phyloP scores from a whole-genome alignment of 1,140 invertebrate genomes.

The Parapsyche elsis region DNA sequence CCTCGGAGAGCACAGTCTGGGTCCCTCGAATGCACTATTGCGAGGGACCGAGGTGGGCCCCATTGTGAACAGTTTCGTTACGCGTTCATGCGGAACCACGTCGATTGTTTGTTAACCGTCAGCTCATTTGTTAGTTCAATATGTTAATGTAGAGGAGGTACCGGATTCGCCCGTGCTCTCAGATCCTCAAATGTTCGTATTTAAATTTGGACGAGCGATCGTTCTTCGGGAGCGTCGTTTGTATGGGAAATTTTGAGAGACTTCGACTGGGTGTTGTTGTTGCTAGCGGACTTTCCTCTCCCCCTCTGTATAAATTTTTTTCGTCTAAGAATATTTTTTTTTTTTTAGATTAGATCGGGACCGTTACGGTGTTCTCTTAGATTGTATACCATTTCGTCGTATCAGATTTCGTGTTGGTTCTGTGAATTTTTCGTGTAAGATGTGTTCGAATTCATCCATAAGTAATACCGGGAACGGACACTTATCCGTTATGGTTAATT shows the following conservation, averaged over 20 bases:
- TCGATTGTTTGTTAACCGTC: slow-evolving; percentile 46
- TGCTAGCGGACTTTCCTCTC: too few relatives aligned
- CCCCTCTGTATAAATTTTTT: neutral
- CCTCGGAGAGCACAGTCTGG: neutral
- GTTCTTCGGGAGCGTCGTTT: too few relatives aligned
- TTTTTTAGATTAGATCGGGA: slow-evolving; percentile 7
- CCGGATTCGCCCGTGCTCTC: neutral
- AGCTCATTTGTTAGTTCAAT: slow-evolving; percentile 42
- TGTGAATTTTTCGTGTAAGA: neutral
- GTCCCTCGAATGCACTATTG: neutral
- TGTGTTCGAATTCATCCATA: slow-evolving; percentile 1
- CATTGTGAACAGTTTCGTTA: slow-evolving; percentile 44
- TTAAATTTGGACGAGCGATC: too few relatives aligned
- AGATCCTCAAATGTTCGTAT: neutral
- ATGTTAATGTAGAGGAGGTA: slow-evolving; percentile 37
- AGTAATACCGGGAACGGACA: neutral
- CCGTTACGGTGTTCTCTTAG: slow-evolving; percentile 11
- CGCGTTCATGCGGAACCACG: slow-evolving; percentile 43
- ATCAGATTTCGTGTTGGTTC: slow-evolving; percentile 18
- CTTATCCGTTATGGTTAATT: slow-evolving; percentile 28
- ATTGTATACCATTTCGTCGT: neutral
- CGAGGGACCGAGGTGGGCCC: neutral
- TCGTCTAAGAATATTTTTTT: neutral
- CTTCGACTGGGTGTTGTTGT: too few relatives aligned
- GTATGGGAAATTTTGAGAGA: neutral